Evolutionary conservation across 2,888 invertebrate species (phyloP).

Genomic region (Serrognathus titanus): DNA sequence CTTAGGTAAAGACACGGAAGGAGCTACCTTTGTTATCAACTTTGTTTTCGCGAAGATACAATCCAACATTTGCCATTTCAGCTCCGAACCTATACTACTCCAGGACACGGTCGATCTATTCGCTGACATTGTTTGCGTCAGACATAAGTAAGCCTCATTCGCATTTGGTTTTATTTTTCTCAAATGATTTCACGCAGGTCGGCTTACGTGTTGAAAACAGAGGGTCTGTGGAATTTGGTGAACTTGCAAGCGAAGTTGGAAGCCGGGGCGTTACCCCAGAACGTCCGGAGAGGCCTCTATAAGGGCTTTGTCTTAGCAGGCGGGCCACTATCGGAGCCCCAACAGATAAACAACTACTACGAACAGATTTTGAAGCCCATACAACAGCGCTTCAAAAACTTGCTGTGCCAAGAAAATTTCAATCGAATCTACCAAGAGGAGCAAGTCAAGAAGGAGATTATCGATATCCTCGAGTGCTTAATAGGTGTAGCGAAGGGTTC

Average conservation of each 20-base stretch:
- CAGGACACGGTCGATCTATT: slow-evolving; percentile 63
- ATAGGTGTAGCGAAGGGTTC: slow-evolving; percentile 68
- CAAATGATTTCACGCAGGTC: slow-evolving; percentile 43
- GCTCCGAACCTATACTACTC: slow-evolving; percentile 59
- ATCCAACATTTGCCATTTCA: slow-evolving; percentile 59
- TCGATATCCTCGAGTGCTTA: slow-evolving; percentile 72
- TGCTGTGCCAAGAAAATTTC: slow-evolving; percentile 55
- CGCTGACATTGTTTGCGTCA: slow-evolving; percentile 42
- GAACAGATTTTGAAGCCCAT: slow-evolving; percentile 50
- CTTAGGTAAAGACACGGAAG: slow-evolving; percentile 65
- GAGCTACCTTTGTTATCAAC: slow-evolving; percentile 60
- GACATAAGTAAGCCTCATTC: slow-evolving; percentile 41
- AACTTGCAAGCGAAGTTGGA: slow-evolving; percentile 52
- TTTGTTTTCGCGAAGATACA: slow-evolving; percentile 65
- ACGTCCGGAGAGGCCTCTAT: slow-evolving; percentile 65
- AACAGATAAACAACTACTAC: slow-evolving; percentile 38
- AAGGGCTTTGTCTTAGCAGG: slow-evolving; percentile 69
- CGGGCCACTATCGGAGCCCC: slow-evolving; percentile 45
- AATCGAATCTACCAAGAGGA: slow-evolving; percentile 58
- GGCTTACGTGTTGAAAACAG: slow-evolving; percentile 55
- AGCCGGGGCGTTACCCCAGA: slow-evolving; percentile 54
- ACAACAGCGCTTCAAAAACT: slow-evolving; percentile 53
- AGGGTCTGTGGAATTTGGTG: slow-evolving; percentile 55
- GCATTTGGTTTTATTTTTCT: background rate
- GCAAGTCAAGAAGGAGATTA: slow-evolving; percentile 62